Evolutionary conservation across 2,888 invertebrate species (phyloP).

Genomic region (Bellardia bayeri): DNA sequence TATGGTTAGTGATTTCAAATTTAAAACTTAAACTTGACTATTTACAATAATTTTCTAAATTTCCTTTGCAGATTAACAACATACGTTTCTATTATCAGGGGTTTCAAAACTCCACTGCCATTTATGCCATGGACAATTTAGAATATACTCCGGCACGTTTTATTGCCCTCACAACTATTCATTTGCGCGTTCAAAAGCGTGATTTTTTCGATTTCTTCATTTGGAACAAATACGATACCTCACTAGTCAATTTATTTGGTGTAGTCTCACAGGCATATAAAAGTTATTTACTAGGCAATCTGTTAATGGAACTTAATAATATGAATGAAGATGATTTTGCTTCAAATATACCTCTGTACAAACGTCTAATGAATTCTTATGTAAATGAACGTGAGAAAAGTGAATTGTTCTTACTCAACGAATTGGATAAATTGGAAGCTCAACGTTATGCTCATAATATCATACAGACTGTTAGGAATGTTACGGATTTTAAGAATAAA

Average conservation of each 20-base stretch:
- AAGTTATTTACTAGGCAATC: slow-evolving; percentile 80
- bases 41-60: background rate
- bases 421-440: slow-evolving; percentile 77
- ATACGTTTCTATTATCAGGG: slow-evolving; percentile 80
- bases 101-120: slow-evolving; percentile 74
- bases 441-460: slow-evolving; percentile 78
- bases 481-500: slow-evolving; percentile 79
- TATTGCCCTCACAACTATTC: slow-evolving; percentile 79
- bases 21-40: background rate
- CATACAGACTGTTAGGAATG: slow-evolving; percentile 75
- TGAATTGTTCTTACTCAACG: slow-evolving; percentile 78
- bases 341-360: slow-evolving; percentile 76
- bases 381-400: slow-evolving; percentile 80
- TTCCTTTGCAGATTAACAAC: slow-evolving; percentile 78
- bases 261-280: slow-evolving; percentile 80
- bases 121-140: slow-evolving; percentile 60
- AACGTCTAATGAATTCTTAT: slow-evolving; percentile 78
- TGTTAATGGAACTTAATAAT: slow-evolving; percentile 79
- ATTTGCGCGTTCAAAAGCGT: slow-evolving; percentile 77
- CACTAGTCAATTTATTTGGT: slow-evolving; percentile 78
- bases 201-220: slow-evolving; percentile 79
- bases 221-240: slow-evolving; percentile 77
- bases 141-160: slow-evolving; percentile 79
- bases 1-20: slow-evolving; percentile 74
- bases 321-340: slow-evolving; percentile 80